Percentiles rank a stretch among this genome's conserved stretches.
phyloP scores from a whole-genome alignment of 2,113 vertebrate species.

The Tenrec ecaudatus region DNA sequence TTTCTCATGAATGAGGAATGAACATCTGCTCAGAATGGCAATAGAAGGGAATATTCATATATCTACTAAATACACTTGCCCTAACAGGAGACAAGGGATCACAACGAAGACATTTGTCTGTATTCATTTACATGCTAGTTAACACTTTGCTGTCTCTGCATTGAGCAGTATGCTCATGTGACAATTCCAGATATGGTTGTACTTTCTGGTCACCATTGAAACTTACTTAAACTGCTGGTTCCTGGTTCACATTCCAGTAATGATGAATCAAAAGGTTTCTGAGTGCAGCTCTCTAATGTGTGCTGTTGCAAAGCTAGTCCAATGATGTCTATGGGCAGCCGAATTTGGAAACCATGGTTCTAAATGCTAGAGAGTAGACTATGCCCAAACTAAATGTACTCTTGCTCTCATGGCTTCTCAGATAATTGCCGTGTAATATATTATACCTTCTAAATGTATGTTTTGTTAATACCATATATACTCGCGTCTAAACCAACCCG shows the following conservation, averaged over 20 bases:
- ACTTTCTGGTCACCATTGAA: background rate
- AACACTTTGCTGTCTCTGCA: constrained; percentile 22
- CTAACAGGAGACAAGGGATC: background rate
- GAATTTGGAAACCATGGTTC: background rate
- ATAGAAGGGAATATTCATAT: constrained; percentile 31
- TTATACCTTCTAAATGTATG: background rate
- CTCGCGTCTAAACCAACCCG: no score
- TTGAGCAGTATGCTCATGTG: background rate
- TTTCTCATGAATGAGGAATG: constrained; percentile 70
- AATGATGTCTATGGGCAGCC: background rate
- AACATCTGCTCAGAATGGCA: constrained; percentile 66
- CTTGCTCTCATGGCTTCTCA: background rate
- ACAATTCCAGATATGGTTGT: background rate
- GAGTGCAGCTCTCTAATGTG: background rate
- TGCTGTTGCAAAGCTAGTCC: background rate
- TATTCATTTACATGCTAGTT: constrained; percentile 20
- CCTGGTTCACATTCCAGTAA: background rate
- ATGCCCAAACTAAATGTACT: background rate
- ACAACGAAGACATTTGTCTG: constrained; percentile 10
- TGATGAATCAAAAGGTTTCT: background rate
- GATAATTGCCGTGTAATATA: background rate
- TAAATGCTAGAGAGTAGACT: background rate
- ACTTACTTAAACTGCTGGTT: constrained; percentile 7
- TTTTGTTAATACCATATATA: background rate
- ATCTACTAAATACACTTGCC: constrained; percentile 48